phyloP scores from a whole-genome alignment of 2,113 vertebrate species.

The Barbus barbus region DNA sequence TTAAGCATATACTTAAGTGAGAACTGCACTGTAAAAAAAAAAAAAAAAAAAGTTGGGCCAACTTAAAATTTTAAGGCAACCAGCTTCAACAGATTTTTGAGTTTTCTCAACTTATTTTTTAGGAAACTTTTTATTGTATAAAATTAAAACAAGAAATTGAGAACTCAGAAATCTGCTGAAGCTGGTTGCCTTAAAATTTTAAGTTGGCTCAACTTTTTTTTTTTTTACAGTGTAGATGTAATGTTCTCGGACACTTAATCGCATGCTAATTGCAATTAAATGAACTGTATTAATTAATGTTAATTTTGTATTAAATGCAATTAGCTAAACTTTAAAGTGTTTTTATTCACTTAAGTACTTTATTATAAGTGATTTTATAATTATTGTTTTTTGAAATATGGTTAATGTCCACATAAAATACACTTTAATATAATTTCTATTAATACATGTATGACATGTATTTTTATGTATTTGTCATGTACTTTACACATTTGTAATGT shows the following conservation, averaged over 20 bases:
- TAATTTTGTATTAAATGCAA: not conserved
- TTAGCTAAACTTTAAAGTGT: not conserved
- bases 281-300: too few relatives aligned
- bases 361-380: not conserved
- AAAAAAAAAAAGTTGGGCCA: too few relatives aligned
- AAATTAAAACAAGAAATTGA: too few relatives aligned
- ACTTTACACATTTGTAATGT: not conserved
- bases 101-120: too few relatives aligned
- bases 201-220: too few relatives aligned
- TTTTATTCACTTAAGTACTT: not conserved
- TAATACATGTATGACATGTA: not conserved
- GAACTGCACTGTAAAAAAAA: too few relatives aligned
- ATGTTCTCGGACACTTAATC: not conserved
- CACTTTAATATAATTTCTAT: not conserved
- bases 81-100: too few relatives aligned
- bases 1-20: not conserved
- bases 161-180: too few relatives aligned
- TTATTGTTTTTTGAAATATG: not conserved
- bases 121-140: too few relatives aligned
- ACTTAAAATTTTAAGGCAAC: too few relatives aligned
- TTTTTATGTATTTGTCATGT: not conserved
- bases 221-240: too few relatives aligned
- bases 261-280: not conserved
- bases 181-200: too few relatives aligned
- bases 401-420: not conserved